phyloP scores from a whole-genome alignment of 2,113 vertebrate species.

The Kobus ellipsiprymnus region DNA sequence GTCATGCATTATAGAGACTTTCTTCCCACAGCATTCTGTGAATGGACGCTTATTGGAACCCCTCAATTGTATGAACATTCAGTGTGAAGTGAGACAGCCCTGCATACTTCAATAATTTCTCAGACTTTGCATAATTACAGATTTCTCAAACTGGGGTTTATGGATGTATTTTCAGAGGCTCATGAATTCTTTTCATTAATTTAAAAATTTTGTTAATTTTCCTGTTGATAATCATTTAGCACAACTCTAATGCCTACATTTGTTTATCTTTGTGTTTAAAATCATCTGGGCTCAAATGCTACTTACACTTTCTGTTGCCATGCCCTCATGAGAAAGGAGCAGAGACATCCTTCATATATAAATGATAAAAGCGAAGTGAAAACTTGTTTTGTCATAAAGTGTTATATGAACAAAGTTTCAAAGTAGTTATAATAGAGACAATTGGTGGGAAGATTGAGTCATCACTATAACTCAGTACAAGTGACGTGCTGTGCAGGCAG shows the following conservation, averaged over 20 bases:
- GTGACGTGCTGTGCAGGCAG: background rate
- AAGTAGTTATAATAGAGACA: background rate
- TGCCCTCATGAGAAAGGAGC: background rate
- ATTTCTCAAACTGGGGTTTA: background rate
- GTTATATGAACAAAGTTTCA: background rate
- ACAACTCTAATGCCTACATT: background rate
- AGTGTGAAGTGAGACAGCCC: background rate
- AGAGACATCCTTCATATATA: background rate
- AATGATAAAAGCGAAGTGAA: background rate
- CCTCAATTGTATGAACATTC: background rate
- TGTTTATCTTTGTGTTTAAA: background rate
- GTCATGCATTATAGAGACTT: background rate
- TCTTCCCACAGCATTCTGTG: background rate
- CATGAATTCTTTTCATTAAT: background rate
- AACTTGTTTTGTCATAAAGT: background rate
- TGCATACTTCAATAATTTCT: background rate
- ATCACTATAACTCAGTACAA: background rate
- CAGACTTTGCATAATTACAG: background rate
- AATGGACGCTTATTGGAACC: background rate
- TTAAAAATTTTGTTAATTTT: background rate
- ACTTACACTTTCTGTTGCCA: background rate
- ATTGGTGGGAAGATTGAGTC: background rate
- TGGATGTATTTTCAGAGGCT: background rate
- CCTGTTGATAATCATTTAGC: background rate
- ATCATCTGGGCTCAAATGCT: background rate